Percentiles rank a stretch among this genome's conserved stretches.
phyloP scores from a whole-genome alignment of 2,888 invertebrate species.

The Oligia latruncula region DNA sequence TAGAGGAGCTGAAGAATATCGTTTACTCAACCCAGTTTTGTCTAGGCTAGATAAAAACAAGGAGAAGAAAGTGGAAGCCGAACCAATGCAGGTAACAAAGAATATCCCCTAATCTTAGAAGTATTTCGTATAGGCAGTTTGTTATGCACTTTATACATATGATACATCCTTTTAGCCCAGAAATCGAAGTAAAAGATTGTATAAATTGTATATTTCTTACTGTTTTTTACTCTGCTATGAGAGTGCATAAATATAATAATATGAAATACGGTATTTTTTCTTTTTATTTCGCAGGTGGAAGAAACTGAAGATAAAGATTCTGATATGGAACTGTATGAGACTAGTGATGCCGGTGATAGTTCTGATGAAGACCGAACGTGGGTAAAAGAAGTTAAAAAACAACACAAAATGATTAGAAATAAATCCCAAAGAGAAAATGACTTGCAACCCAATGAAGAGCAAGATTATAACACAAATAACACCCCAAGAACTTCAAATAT shows the following conservation, averaged over 20 bases:
- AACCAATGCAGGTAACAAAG: constrained; percentile 85
- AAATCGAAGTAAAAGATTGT: background rate
- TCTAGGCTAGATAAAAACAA: constrained; percentile 94
- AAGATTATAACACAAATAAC: constrained; percentile 77
- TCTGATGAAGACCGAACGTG: constrained; percentile 96
- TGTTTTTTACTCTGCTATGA: background rate
- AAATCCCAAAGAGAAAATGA: constrained; percentile 78
- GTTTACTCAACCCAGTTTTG: constrained; percentile 96
- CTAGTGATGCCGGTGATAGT: constrained; percentile 84
- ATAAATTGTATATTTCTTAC: background rate
- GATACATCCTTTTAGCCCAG: background rate
- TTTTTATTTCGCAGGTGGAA: constrained; percentile 73
- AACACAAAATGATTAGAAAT: constrained; percentile 91
- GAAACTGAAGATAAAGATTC: constrained; percentile 85
- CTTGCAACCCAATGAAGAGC: constrained; percentile 69
- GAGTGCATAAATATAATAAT: background rate
- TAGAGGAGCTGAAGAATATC: constrained; percentile 95
- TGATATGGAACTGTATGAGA: constrained; percentile 88
- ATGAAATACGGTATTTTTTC: background rate
- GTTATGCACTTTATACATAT: background rate
- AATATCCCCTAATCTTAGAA: background rate
- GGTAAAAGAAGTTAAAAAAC: constrained; percentile 94
- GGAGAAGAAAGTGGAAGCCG: constrained; percentile 89
- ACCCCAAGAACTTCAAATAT: constrained; percentile 89
- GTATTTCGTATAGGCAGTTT: background rate